A percentile compares a stretch with the other conserved stretches of the same genome.
Conservation (phyloP, 2,888 invertebrate genomes). For the Tetragonula carbonaria region DNA sequence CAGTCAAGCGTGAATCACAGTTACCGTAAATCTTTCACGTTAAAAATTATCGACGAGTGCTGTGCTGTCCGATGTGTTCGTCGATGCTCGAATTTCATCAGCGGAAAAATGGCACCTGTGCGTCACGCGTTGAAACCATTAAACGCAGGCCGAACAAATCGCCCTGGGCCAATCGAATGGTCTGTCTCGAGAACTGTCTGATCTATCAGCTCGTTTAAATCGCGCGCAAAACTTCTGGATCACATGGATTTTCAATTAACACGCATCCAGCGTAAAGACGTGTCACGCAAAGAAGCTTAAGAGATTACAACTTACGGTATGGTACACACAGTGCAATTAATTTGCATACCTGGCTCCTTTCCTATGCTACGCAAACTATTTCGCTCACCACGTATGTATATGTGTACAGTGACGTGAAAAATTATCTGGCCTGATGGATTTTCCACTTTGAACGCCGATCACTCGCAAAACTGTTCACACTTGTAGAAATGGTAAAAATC, state of each 20-base stretch:
- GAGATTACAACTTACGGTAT: conserved; percentile 26
- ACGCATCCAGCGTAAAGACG: conserved; percentile 9
- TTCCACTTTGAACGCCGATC: neutral
- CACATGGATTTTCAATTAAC: conserved; percentile 50
- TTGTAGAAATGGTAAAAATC: too few relatives aligned
- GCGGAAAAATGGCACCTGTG: neutral
- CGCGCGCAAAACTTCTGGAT: conserved; percentile 6
- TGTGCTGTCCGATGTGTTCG: neutral
- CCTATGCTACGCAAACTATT: neutral
- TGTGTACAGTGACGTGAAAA: neutral
- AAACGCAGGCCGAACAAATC: neutral
- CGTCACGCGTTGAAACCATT: neutral
- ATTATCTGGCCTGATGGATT: neutral
- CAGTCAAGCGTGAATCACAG: too few relatives aligned
- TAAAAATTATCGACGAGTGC: neutral
- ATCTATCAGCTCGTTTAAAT: conserved; percentile 17
- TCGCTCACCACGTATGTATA: neutral
- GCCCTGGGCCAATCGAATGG: neutral
- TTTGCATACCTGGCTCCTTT: conserved; percentile 30
- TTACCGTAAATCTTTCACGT: neutral
- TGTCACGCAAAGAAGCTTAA: conserved; percentile 42
- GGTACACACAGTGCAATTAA: conserved; percentile 17
- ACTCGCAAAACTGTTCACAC: too few relatives aligned
- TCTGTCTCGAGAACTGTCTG: neutral
- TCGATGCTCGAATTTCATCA: neutral